Percentiles rank a stretch among this genome's conserved stretches.
Evolutionary conservation across 2,888 invertebrate genomes (phyloP).

Genomic region (Apocheima hispidaria): DNA sequence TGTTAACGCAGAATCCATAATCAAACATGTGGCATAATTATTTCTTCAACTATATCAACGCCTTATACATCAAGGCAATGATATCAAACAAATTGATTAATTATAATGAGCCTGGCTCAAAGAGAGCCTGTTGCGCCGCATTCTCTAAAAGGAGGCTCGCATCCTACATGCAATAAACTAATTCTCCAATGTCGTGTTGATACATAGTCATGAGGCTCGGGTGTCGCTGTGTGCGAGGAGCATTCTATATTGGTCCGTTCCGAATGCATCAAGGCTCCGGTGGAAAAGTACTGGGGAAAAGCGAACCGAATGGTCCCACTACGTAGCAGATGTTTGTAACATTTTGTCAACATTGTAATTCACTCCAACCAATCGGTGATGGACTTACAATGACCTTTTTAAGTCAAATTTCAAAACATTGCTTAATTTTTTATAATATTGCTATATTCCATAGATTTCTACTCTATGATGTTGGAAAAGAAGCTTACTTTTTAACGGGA

Average conservation of each 20-base stretch:
- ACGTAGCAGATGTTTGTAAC: slow-evolving; percentile 57
- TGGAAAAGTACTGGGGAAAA: slow-evolving; percentile 79
- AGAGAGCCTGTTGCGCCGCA: slow-evolving; percentile 30
- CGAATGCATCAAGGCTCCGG: slow-evolving; percentile 58
- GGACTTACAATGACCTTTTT: slow-evolving; percentile 6
- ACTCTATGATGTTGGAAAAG: not conserved
- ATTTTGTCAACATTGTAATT: slow-evolving; percentile 49
- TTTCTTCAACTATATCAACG: slow-evolving; percentile 7
- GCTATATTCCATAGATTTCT: not conserved
- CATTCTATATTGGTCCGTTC: slow-evolving; percentile 52
- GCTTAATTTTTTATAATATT: not conserved
- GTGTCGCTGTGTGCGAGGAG: slow-evolving; percentile 48
- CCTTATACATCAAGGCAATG: not conserved
- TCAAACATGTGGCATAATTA: slow-evolving; percentile 46
- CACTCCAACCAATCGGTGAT: not conserved
- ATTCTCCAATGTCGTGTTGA: slow-evolving; percentile 39
- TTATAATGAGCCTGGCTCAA: slow-evolving; percentile 15
- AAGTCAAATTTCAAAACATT: not conserved
- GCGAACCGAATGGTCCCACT: slow-evolving; percentile 54
- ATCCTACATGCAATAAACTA: slow-evolving; percentile 38
- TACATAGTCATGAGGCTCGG: slow-evolving; percentile 35
- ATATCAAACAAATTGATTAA: slow-evolving; percentile 19
- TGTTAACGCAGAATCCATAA: slow-evolving; percentile 46
- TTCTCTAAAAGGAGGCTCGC: slow-evolving; percentile 37
- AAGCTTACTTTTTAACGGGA: not conserved